phyloP scores from a whole-genome alignment of 2,113 vertebrate species.

The Oncorhynchus tshawytscha region DNA sequence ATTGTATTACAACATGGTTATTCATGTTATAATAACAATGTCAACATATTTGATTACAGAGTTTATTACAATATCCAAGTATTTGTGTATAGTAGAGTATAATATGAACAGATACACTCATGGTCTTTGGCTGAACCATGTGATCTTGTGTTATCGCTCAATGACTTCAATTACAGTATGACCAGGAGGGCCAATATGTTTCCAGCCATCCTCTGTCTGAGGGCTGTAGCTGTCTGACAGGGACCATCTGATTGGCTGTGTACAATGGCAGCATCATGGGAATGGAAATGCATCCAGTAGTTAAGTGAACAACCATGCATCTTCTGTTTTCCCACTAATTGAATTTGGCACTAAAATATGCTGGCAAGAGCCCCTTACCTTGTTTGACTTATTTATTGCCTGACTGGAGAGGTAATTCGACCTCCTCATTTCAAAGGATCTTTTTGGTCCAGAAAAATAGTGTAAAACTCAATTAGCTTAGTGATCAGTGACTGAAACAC shows the following conservation, averaged over 20 bases:
- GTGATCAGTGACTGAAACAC: conserved; percentile 77
- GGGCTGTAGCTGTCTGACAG: not conserved
- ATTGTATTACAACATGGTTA: not conserved
- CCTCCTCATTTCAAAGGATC: conserved; percentile 74
- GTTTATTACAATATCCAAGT: not conserved
- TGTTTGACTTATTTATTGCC: conserved; percentile 82
- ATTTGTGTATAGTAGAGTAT: not conserved
- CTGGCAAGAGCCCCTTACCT: conserved; percentile 75
- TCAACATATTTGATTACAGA: not conserved
- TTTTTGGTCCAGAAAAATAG: conserved; percentile 70
- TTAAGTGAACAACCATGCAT: conserved; percentile 39
- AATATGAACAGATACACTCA: not conserved
- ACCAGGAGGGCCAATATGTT: conserved; percentile 18
- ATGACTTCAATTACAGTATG: not conserved
- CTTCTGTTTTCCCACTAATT: conserved; percentile 73
- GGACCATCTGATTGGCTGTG: conserved; percentile 38
- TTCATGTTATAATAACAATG: not conserved
- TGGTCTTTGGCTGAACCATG: conserved; percentile 10
- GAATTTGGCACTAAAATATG: conserved; percentile 75
- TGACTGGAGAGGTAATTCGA: conserved; percentile 78
- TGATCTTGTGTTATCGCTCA: conserved; percentile 24
- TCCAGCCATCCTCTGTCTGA: conserved; percentile 41
- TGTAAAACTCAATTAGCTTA: conserved; percentile 78
- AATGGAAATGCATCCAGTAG: conserved; percentile 52
- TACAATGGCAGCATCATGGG: conserved; percentile 47